A percentile compares a stretch with the other conserved stretches of the same genome.
Evolutionary conservation across 2,888 invertebrate genomes (phyloP).

Genomic region (Brachyptera putata): DNA sequence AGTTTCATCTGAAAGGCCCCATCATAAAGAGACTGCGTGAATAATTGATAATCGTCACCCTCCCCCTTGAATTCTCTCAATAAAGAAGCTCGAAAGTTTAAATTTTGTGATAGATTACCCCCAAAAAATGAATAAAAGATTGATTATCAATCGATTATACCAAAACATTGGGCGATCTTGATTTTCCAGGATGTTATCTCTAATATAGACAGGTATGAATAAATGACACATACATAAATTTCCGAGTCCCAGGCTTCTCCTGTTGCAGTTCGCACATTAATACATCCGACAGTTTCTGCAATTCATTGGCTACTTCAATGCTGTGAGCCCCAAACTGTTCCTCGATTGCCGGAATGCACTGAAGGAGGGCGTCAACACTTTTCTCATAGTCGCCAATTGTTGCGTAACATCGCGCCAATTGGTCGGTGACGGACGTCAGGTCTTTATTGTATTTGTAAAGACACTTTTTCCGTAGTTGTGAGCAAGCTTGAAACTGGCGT

Average conservation of each 20-base stretch:
- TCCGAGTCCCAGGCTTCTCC: constrained; percentile 42
- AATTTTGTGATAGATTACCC: too few relatives aligned
- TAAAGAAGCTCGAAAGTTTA: too few relatives aligned
- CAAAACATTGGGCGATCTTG: neutral
- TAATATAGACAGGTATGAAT: neutral
- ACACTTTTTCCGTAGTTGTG: constrained; percentile 45
- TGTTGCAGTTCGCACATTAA: constrained; percentile 49
- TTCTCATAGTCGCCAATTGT: constrained; percentile 46
- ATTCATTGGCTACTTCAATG: constrained; percentile 61
- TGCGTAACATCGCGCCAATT: constrained; percentile 52
- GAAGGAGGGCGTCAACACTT: constrained; percentile 48
- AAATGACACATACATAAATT: constrained; percentile 44
- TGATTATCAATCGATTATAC: neutral
- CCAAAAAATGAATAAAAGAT: too few relatives aligned
- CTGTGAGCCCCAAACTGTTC: constrained; percentile 60
- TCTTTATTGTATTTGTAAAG: constrained; percentile 52
- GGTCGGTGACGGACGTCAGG: constrained; percentile 47
- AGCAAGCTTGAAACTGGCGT: constrained; percentile 45
- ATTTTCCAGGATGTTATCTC: neutral
- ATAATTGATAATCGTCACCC: too few relatives aligned
- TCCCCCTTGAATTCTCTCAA: too few relatives aligned
- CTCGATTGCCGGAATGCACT: constrained; percentile 54
- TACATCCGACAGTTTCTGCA: constrained; percentile 60
- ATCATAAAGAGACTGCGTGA: too few relatives aligned
- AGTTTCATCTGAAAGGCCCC: too few relatives aligned